phyloP scores from a whole-genome alignment of 2,888 invertebrate species.

The Scrobipalpa atriplicella region DNA sequence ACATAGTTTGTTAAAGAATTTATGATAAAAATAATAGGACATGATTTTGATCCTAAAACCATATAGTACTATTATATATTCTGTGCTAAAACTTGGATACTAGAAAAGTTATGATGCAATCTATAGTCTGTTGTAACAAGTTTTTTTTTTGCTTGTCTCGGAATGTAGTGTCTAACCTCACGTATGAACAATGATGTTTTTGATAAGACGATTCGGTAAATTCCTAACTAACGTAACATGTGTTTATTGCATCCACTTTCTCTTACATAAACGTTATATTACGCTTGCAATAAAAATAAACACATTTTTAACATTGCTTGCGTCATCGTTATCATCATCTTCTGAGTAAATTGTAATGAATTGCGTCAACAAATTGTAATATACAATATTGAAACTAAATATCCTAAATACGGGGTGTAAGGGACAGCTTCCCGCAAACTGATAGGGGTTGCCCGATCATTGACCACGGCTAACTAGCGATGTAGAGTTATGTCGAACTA shows the following conservation, averaged over 20 bases:
- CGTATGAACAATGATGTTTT: neutral
- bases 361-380: no score
- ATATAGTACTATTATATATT: no score
- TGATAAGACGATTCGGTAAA: neutral
- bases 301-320: neutral
- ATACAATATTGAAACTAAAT: no score
- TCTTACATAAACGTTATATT: slow-evolving; percentile 1
- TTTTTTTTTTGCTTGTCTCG: neutral
- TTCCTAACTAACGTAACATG: slow-evolving; percentile 4
- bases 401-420: no score
- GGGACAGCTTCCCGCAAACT: no score
- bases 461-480: neutral
- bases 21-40: no score
- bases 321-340: neutral
- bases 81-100: no score
- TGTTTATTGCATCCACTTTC: neutral
- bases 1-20: no score
- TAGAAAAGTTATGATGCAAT: no score
- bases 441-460: neutral
- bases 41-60: no score
- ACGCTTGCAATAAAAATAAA: neutral
- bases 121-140: no score
- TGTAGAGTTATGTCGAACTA: neutral
- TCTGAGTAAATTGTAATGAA: neutral
- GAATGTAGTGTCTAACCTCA: neutral